These are phyloP conservation scores for Dromococcyx pavoninus DNA, from an alignment of 2,797 vertebrate genomes.

Conservation along the genomic window DNA sequence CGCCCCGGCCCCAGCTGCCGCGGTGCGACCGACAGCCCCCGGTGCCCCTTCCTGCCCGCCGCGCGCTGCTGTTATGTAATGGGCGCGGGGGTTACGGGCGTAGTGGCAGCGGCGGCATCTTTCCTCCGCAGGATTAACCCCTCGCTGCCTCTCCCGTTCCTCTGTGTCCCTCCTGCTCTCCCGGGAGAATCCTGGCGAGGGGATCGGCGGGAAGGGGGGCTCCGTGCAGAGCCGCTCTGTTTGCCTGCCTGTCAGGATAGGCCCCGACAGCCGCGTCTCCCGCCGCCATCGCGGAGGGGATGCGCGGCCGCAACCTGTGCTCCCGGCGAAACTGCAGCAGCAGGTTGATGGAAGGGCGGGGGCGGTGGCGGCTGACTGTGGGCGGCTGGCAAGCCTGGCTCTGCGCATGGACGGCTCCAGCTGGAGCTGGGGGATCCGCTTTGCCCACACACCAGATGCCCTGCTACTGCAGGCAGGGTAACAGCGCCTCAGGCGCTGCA, in stretches of 20 bases:
- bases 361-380: background rate
- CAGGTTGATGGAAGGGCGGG: background rate
- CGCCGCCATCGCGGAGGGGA: background rate
- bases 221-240: background rate
- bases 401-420: background rate
- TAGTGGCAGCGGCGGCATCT: background rate
- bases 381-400: background rate
- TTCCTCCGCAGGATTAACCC: background rate
- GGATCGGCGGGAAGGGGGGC: background rate
- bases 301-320: background rate
- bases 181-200: no score
- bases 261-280: background rate
- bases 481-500: background rate
- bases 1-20: background rate
- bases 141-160: no score
- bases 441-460: background rate
- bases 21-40: background rate
- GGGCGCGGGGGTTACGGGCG: background rate
- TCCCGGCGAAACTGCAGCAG: background rate
- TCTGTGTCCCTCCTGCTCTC: no score
- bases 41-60: no score
- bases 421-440: background rate
- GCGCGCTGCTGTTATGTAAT: slow-evolving; percentile 14
- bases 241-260: rapidly evolving
- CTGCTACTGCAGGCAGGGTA: background rate